Evolutionary conservation across 2,888 invertebrate genomes (phyloP).

Genomic region (Holacanthella duospinosa): DNA sequence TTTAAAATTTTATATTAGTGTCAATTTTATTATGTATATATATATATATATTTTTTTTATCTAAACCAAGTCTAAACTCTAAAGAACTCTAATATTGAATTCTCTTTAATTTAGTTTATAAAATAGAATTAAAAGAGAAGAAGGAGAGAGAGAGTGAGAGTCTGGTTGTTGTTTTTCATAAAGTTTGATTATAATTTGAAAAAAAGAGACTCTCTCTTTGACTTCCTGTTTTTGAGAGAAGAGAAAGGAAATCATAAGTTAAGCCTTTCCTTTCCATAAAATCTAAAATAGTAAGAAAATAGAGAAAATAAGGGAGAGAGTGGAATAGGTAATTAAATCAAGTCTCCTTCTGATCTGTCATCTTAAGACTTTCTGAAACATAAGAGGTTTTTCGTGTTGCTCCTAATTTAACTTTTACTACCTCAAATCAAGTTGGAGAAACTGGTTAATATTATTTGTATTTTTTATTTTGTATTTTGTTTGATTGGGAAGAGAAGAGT

Average conservation of each 20-base stretch:
- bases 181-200: too few relatives aligned
- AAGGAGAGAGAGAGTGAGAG: too few relatives aligned
- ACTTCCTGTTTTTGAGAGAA: background rate
- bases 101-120: background rate
- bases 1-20: too few relatives aligned
- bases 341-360: background rate
- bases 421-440: background rate
- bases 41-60: too few relatives aligned
- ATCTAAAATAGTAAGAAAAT: background rate
- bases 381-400: constrained; percentile 6
- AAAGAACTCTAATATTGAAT: too few relatives aligned
- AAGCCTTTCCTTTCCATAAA: background rate
- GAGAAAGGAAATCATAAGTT: too few relatives aligned
- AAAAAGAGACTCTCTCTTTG: background rate
- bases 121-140: background rate
- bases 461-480: too few relatives aligned
- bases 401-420: constrained; percentile 2
- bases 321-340: background rate
- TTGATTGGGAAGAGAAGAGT: background rate
- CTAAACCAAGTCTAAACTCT: too few relatives aligned
- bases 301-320: background rate
- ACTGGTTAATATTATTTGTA: too few relatives aligned
- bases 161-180: background rate
- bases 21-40: too few relatives aligned
- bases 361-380: background rate